Base-by-base conservation (phyloP, 1,140 invertebrate genomes). In the Ceratoteleas bidentatus region DNA sequence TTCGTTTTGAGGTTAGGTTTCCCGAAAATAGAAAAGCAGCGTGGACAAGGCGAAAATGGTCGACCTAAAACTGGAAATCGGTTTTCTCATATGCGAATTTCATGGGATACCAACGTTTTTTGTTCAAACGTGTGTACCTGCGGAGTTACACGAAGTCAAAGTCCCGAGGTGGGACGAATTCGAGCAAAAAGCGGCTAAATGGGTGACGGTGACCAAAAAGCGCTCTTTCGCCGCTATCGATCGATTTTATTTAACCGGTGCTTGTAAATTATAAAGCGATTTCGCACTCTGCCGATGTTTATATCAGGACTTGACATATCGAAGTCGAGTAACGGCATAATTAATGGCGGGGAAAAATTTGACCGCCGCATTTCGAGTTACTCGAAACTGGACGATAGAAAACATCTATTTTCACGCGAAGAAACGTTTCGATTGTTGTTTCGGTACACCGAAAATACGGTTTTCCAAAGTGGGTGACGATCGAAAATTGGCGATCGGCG, bases 391-490 rank as follows among this genome's bases (percentile, higher is more conserved):
- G 56, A 45, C 8, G 38, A 7, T 6, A 36, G 13, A 58, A 24
- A 58, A 13, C n/a, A 24, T 58, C 38, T 53, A 65, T 65, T 65
- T 53, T 16, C 32, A 53, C 10, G 32, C 34, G 15, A 40, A 8
- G n/a, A n/a, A 32, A 34, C 13, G 45, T 53, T 11, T 32, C 34
- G 49, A 65, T 13, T 49, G 56, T 68, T 54, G 32, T 34, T 40
- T 68, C 57, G n/a, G 52, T 16, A 15, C 56, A 49, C 38, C 57
- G 57, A 68, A 68, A 68, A 68, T 68, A 68, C 45, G 36, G 6
- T n/a, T 15, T 8, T 56, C 10, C 16, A 45, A 54, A 66, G 53
- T 65, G 40, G 43, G 0, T 36, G 49, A 11, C 24, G n/a, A 56
- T 57, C 15, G 14, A 14, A 33, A 16, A 24, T 56, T 4, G 40